These are phyloP conservation scores for Sebastes oblongus DNA, from an alignment of 2,797 vertebrate species.

Conservation along the genomic window DNA sequence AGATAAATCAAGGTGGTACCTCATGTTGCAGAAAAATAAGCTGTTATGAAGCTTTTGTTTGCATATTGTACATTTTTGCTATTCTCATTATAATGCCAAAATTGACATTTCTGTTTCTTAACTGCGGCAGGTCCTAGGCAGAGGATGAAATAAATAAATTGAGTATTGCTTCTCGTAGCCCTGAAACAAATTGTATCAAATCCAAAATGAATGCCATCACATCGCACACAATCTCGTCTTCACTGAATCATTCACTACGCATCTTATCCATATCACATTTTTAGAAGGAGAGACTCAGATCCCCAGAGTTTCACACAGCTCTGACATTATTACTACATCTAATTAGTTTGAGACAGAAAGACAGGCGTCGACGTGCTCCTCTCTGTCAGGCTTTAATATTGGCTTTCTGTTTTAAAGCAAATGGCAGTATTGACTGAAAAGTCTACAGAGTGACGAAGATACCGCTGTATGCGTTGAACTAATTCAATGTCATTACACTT, in stretches of 20 bases:
- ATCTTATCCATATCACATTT: background rate
- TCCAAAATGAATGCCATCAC: conserved; percentile 1
- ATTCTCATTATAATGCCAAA: background rate
- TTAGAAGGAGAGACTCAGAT: background rate
- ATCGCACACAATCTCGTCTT: background rate
- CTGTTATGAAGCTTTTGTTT: background rate
- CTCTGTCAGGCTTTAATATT: conserved; percentile 10
- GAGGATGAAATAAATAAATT: background rate
- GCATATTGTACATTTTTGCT: background rate
- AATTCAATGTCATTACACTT: conserved; percentile 5
- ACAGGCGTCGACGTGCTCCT: background rate
- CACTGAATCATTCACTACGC: background rate
- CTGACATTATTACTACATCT: conserved; percentile 3
- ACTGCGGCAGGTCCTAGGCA: background rate
- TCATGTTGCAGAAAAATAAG: background rate
- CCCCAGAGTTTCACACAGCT: background rate
- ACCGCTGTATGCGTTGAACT: background rate
- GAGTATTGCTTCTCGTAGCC: background rate
- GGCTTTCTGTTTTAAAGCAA: conserved; percentile 28
- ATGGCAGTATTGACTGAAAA: conserved; percentile 10
- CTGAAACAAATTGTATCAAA: background rate
- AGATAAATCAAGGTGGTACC: background rate
- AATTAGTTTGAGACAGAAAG: background rate
- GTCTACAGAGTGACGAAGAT: conserved; percentile 3
- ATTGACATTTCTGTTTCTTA: background rate